Conservation (phyloP, 2,797 vertebrate genomes). For the Sebastes diaconus region DNA sequence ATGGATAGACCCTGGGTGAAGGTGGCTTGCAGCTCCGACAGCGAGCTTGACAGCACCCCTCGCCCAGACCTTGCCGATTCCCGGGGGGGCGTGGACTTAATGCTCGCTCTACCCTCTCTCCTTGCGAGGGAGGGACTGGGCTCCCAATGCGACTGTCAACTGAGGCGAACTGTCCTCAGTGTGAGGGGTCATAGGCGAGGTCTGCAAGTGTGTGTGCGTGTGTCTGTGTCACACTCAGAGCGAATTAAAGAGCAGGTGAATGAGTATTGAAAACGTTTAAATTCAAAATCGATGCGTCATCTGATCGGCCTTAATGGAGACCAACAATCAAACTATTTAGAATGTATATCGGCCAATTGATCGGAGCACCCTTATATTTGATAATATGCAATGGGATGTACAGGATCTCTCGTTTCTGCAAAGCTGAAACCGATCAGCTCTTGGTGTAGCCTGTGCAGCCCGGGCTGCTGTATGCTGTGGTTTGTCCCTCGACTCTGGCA, state of each 20-base stretch:
- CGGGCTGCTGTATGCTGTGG: conserved; percentile 21
- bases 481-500: conserved; percentile 36
- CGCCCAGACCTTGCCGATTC: too few relatives aligned
- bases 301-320: too few relatives aligned
- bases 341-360: not conserved
- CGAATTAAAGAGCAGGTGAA: not conserved
- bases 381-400: conserved; percentile 15
- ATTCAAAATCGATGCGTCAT: not conserved
- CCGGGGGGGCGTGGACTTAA: too few relatives aligned
- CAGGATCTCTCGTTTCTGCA: conserved; percentile 36
- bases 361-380: not conserved
- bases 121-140: not conserved
- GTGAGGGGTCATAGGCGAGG: not conserved
- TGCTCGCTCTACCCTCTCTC: not conserved
- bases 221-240: not conserved
- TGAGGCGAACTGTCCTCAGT: not conserved
- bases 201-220: not conserved
- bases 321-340: not conserved
- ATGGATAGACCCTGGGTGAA: too few relatives aligned
- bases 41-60: too few relatives aligned
- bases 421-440: conserved; percentile 23
- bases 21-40: too few relatives aligned
- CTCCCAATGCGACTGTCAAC: not conserved
- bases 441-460: not conserved
- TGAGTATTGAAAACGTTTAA: not conserved